Evolutionary conservation across 1,140 invertebrate species (phyloP).

Genomic region (Caenorhabditis remanei): DNA sequence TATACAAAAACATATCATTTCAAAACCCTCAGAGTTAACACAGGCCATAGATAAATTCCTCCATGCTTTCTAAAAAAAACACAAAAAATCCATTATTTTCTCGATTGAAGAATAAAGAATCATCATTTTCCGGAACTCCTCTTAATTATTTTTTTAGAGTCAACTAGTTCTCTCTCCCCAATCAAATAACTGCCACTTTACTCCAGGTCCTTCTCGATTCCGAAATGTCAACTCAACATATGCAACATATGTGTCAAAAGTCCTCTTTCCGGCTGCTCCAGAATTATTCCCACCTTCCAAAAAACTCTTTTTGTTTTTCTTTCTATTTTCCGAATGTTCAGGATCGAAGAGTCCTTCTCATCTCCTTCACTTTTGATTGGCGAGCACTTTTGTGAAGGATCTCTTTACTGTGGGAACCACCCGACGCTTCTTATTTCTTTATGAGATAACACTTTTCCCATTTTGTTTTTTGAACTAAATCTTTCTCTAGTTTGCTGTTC

Average conservation of each 20-base stretch:
- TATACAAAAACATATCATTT: too few species aligned
- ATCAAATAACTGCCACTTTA: not conserved
- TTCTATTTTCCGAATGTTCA: not conserved
- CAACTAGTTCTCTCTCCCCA: not conserved
- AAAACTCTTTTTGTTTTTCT: not conserved
- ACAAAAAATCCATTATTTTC: too few species aligned
- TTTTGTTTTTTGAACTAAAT: not conserved
- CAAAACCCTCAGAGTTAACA: too few species aligned
- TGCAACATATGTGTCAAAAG: conserved; percentile 54
- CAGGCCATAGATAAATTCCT: too few species aligned
- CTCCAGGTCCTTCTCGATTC: conserved; percentile 20
- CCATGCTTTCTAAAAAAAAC: too few species aligned
- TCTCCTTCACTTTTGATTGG: conserved; percentile 36
- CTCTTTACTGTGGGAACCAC: conserved; percentile 47
- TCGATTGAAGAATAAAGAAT: too few species aligned
- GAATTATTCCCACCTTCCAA: conserved; percentile 54
- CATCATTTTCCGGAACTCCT: too few species aligned
- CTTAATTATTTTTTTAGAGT: too few species aligned
- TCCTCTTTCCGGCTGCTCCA: not conserved
- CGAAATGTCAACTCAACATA: conserved; percentile 41
- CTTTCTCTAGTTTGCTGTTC: not conserved
- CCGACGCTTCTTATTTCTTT: not conserved
- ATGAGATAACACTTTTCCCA: not conserved
- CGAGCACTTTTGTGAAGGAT: conserved; percentile 51
- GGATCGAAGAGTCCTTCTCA: conserved; percentile 31